Evolutionary conservation across 2,888 invertebrate genomes (phyloP), one percentile per base, ranked within the genome.

Genomic region (Troilus luridus): DNA sequence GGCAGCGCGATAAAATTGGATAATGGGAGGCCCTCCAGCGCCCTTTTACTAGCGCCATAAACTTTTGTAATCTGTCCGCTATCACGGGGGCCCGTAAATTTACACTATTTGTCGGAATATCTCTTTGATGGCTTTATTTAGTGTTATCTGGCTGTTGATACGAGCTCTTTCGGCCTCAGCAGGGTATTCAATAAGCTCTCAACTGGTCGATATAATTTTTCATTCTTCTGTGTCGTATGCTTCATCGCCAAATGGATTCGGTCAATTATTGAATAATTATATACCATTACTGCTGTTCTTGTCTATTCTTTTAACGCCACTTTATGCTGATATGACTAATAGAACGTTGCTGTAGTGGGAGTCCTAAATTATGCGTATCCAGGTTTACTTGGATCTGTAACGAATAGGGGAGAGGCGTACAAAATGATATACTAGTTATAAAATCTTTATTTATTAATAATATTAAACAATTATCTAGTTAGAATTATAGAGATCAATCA

Each of bases 41-140:
- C 81, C 21, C 56, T 81, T 81, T 81, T 54, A 81, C 81, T 56
- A 54, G 56, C 41, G 21, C 21, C 81, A 81, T 81, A 81, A 81
- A 81, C 54, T 81, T 81, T 81, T 81, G 81, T 81, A 81, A 81
- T 81, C 81, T 56, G 81, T 81, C 81, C 56, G 81, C 41, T 81
- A 41, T 54, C 56, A 81, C 81, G 19, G 56, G 81, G 54, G 3
- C 21, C 21, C 81, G 56, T 81, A 81, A 81, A 81, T 81, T 54
- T 56, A 81, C 56, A 81, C 54, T 54, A 81, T 56, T 81, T 67
- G 67, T 67, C 67, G 24, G 67, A 67, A 67, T 24, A 67, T 67
- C 67, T 67, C 67, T 67, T 67, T 67, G 67, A 67, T 67, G 67
- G 67, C 67, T 67, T 67, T 67, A 67, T 67, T 67, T 67, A 67